Conservation (phyloP, 1,140 invertebrate species). For the Ylistrum balloti region DNA sequence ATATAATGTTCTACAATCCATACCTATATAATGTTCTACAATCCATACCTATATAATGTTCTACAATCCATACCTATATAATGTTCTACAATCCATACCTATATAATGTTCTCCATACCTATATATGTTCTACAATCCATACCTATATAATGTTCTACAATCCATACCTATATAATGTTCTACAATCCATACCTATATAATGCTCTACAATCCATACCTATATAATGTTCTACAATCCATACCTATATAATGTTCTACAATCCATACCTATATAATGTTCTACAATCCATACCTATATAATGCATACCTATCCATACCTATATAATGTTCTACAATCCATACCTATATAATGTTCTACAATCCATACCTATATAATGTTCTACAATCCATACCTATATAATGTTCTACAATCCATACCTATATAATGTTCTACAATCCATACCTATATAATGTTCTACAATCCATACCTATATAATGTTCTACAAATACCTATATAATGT, state of each 20-base stretch:
- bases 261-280: too few relatives aligned
- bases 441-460: not conserved
- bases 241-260: not conserved
- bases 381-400: not conserved
- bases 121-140: not conserved
- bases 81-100: not conserved
- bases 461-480: not conserved
- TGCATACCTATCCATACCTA: too few relatives aligned
- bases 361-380: too few relatives aligned
- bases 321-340: not conserved
- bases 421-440: not conserved
- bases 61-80: too few relatives aligned
- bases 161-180: not conserved
- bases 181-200: too few relatives aligned
- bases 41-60: not conserved
- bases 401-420: too few relatives aligned
- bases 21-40: not conserved
- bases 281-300: not conserved
- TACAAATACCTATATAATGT: not conserved
- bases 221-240: not conserved
- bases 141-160: not conserved
- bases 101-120: too few relatives aligned
- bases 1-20: too few relatives aligned
- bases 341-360: not conserved
- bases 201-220: not conserved